Base-by-base conservation (phyloP, 2,797 vertebrate species). In the Xyrichtys novacula region DNA sequence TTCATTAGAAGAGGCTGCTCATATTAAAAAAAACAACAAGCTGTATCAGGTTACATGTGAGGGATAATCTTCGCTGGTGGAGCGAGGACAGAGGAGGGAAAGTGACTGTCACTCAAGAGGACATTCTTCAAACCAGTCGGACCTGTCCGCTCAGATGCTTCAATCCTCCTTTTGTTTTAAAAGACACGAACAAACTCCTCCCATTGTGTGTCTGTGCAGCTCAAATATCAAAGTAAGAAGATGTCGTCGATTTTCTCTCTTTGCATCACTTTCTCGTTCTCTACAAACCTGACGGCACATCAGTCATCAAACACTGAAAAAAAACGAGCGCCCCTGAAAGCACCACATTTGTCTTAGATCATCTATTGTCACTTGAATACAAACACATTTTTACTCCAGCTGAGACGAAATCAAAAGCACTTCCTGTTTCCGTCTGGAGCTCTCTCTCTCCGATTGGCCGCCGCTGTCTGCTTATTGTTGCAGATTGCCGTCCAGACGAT, bases 361-460 rank as follows among this genome's bases (percentile, higher is more conserved):
- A 22, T 3, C 3, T 16, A 47, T 4, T 55, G 36, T 40, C n/a
- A 8, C 19, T 47, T 17, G 7, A 54, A 31, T 47, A 12, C 61
- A 73, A 75, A 63, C 29, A 12, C 32, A 12, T 34, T 52, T 70
- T 38, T n/a, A 11, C 50, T 31, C 32, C 2, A 3, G 26, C 17
- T 16, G 25, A n/a, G 19, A 23, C 2, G 15, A 8, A 78, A 55
- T 62, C 55, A 44, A 31, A 63, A 29, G 0, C 4, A 36, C 32
- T 73, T 70, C 49, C 63, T 44, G 69, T 73, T 77, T 65, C 50
- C 3, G 4, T 25, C 17, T 0, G 6, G 12, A 1, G 36, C 53
- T 14, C 22, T 1, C 36, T 74, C 4, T 66, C 36, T 74, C 4
- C 64, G 54, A 75, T 84, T 78, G 75, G 64, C 20, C 4, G 55